Percentiles rank a stretch among this genome's conserved stretches.
These are phyloP conservation scores for Noctua janthina DNA, from an alignment of 2,888 invertebrate species.

Conservation along the genomic window DNA sequence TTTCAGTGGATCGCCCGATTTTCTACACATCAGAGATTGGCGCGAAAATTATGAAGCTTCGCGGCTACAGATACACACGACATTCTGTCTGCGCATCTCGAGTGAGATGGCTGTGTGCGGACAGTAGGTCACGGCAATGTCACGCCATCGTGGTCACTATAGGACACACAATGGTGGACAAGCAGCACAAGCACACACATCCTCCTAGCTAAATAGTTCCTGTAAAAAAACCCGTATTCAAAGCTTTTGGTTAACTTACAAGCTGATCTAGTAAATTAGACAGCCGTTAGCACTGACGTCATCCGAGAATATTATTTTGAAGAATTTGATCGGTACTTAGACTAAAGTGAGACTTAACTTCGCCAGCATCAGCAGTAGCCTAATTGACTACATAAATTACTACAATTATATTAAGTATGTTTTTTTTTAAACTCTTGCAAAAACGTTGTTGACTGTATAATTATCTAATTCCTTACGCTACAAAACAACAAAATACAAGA, in stretches of 20 bases:
- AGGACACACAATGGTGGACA: constrained; percentile 82
- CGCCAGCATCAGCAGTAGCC: no score
- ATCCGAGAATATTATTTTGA: neutral
- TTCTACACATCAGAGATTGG: constrained; percentile 85
- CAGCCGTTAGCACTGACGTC: neutral
- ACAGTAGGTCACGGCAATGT: constrained; percentile 81
- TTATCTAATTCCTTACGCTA: no score
- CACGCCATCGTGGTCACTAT: constrained; percentile 87
- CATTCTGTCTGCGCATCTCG: constrained; percentile 87
- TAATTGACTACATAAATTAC: no score
- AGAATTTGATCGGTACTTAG: no score
- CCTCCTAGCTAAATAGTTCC: constrained; percentile 74
- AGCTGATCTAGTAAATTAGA: neutral
- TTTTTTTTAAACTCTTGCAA: no score
- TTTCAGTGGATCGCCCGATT: constrained; percentile 78
- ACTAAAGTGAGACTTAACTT: no score
- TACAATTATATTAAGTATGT: no score
- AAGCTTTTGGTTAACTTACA: neutral
- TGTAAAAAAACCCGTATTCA: constrained; percentile 40
- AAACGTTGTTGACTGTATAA: neutral
- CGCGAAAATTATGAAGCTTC: constrained; percentile 83
- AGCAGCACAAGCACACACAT: constrained; percentile 84
- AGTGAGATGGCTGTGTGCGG: constrained; percentile 85
- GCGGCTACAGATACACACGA: constrained; percentile 84
- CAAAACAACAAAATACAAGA: no score